Percentiles rank a stretch among this genome's conserved stretches.
Evolutionary conservation across 2,888 invertebrate genomes (phyloP).

Genomic region (Campoplex nolae): DNA sequence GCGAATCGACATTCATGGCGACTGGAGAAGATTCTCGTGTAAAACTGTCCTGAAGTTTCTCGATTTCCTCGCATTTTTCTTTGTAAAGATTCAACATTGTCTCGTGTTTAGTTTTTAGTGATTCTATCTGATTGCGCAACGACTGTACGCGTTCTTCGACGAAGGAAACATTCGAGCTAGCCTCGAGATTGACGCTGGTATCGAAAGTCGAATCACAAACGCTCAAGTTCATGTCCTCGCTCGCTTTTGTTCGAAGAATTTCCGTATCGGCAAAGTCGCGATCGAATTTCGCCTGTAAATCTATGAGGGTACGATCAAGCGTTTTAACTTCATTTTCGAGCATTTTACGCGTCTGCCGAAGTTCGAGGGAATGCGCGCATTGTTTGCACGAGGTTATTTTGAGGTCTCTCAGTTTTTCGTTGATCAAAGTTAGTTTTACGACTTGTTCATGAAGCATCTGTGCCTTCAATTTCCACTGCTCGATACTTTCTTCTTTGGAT

Average conservation of each 20-base stretch:
- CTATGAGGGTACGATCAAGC: slow-evolving; percentile 73
- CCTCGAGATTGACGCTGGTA: slow-evolving; percentile 71
- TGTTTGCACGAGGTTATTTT: slow-evolving; percentile 76
- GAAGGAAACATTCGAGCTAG: slow-evolving; percentile 70
- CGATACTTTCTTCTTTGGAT: slow-evolving; percentile 46
- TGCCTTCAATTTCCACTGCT: slow-evolving; percentile 63
- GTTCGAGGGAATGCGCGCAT: slow-evolving; percentile 75
- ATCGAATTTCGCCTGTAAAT: slow-evolving; percentile 77
- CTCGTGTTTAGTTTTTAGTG: slow-evolving; percentile 74
- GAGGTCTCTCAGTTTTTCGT: slow-evolving; percentile 76
- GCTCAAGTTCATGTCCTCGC: slow-evolving; percentile 74
- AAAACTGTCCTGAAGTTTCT: slow-evolving; percentile 72
- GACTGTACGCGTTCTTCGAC: slow-evolving; percentile 78
- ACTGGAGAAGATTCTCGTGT: slow-evolving; percentile 57
- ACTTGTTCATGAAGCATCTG: slow-evolving; percentile 72
- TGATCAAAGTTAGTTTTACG: slow-evolving; percentile 72
- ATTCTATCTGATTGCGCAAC: slow-evolving; percentile 76
- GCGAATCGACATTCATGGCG: slow-evolving; percentile 33
- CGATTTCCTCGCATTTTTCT: slow-evolving; percentile 77
- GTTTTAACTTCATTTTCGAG: slow-evolving; percentile 76
- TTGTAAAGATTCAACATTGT: slow-evolving; percentile 74
- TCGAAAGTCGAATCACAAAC: slow-evolving; percentile 73
- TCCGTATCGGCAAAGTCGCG: slow-evolving; percentile 75
- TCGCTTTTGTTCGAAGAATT: slow-evolving; percentile 75
- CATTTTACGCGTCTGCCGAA: slow-evolving; percentile 74